A percentile compares a stretch with the other conserved stretches of the same genome.
These are phyloP conservation scores for Oryzaephilus surinamensis DNA, from an alignment of 1,140 invertebrate genomes.

Conservation along the genomic window DNA sequence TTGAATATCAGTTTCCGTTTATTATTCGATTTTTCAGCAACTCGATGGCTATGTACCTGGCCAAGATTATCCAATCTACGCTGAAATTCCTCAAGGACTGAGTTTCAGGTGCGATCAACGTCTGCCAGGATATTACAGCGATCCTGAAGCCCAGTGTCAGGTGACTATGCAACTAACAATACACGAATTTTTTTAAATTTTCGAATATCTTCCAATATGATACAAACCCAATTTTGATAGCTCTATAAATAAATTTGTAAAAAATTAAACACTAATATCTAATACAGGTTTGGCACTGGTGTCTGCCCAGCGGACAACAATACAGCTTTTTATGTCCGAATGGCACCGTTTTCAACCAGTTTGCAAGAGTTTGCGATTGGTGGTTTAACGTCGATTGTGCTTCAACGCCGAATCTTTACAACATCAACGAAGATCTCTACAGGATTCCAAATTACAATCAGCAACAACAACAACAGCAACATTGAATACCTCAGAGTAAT, in stretches of 20 bases:
- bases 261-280: conserved; percentile 33
- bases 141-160: conserved; percentile 72
- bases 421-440: conserved; percentile 65
- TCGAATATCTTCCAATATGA: conserved; percentile 24
- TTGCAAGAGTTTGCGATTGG: conserved; percentile 72
- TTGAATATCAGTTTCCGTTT: conserved; percentile 70
- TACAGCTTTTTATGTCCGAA: conserved; percentile 80
- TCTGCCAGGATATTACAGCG: conserved; percentile 73
- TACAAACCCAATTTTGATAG: too few relatives aligned
- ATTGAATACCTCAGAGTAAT: neutral
- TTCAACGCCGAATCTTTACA: conserved; percentile 51
- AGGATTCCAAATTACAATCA: conserved; percentile 34
- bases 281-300: conserved; percentile 76
- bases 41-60: conserved; percentile 52
- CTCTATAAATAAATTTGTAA: conserved; percentile 37
- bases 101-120: conserved; percentile 66
- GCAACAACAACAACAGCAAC: conserved; percentile 41
- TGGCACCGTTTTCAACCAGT: conserved; percentile 80
- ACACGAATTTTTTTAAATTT: neutral
- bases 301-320: conserved; percentile 62
- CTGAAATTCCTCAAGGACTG: conserved; percentile 60
- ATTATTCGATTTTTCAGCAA: conserved; percentile 40
- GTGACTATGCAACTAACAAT: conserved; percentile 33
- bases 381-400: conserved; percentile 72
- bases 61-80: conserved; percentile 64